Percentiles rank a stretch among this genome's conserved stretches.
phyloP scores from a whole-genome alignment of 2,113 vertebrate genomes.

The Hassar affinis region DNA sequence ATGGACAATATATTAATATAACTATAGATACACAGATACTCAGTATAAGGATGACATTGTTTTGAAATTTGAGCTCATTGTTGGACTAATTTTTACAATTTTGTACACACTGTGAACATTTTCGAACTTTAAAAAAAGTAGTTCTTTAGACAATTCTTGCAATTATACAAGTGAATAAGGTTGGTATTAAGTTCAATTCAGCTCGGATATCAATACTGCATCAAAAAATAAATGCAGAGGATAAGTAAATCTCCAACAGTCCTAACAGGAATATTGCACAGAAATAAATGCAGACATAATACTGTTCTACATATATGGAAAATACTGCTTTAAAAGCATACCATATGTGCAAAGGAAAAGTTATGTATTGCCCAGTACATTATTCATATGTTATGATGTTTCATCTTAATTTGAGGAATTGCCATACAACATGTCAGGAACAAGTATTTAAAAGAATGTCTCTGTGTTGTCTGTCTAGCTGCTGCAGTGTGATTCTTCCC shows the following conservation, averaged over 20 bases:
- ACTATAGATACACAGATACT: neutral
- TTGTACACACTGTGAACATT: neutral
- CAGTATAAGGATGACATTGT: neutral
- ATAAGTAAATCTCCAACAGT: neutral
- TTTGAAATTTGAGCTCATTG: neutral
- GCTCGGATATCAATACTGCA: neutral
- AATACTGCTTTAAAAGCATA: neutral
- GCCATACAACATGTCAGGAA: neutral
- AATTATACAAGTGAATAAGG: neutral
- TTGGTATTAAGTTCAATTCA: neutral
- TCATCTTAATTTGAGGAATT: neutral
- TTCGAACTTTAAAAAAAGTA: neutral
- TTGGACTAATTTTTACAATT: neutral
- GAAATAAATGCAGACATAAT: neutral
- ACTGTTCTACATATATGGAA: neutral
- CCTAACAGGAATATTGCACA: neutral
- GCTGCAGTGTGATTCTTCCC: conserved; percentile 70
- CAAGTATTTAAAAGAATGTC: conserved; percentile 48
- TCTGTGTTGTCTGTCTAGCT: conserved; percentile 66
- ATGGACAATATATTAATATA: neutral
- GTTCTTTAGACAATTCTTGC: neutral
- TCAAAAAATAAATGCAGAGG: neutral
- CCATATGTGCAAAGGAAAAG: neutral
- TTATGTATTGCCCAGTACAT: neutral
- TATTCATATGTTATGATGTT: neutral